A percentile compares a stretch with the other conserved stretches of the same genome.
Evolutionary conservation across 2,113 vertebrate genomes (phyloP).

Genomic region (Toxotes jaculatrix): DNA sequence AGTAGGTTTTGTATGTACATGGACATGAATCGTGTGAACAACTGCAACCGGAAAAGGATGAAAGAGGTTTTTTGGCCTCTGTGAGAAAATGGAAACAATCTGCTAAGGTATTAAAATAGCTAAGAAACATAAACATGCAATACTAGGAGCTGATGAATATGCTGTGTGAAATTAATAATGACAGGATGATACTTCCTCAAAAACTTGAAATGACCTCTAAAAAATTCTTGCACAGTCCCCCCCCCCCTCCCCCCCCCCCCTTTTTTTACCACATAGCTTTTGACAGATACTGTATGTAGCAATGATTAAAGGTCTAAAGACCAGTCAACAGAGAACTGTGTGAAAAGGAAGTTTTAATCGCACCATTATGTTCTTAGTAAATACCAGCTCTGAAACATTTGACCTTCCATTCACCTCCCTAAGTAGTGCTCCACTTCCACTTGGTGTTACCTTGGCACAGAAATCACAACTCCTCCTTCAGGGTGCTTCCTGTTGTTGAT

Average conservation of each 20-base stretch:
- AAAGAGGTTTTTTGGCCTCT: slow-evolving; percentile 26
- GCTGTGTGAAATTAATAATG: slow-evolving; percentile 11
- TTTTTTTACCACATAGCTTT: not conserved
- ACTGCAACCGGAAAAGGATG: slow-evolving; percentile 32
- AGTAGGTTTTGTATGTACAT: slow-evolving; percentile 34
- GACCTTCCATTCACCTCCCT: slow-evolving; percentile 59
- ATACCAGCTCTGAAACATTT: slow-evolving; percentile 28
- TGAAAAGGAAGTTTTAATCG: slow-evolving; percentile 28
- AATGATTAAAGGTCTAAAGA: not conserved
- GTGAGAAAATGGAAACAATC: slow-evolving; percentile 38
- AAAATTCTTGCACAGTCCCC: not conserved
- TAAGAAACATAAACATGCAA: slow-evolving; percentile 23
- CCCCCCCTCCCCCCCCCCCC: no score
- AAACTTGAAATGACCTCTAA: slow-evolving; percentile 6
- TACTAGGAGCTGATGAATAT: not conserved
- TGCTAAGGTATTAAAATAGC: slow-evolving; percentile 16
- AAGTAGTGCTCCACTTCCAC: slow-evolving; percentile 26
- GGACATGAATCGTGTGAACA: slow-evolving; percentile 20
- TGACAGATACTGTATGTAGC: not conserved
- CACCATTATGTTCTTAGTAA: slow-evolving; percentile 5
- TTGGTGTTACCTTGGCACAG: slow-evolving; percentile 33
- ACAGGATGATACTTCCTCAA: not conserved
- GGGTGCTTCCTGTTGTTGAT: slow-evolving; percentile 66
- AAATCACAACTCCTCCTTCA: slow-evolving; percentile 33
- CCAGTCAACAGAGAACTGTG: not conserved